Percentiles rank a stretch among this genome's conserved stretches.
These are phyloP conservation scores for Meteorus cinctellus DNA, from an alignment of 2,888 invertebrate species.

Conservation along the genomic window DNA sequence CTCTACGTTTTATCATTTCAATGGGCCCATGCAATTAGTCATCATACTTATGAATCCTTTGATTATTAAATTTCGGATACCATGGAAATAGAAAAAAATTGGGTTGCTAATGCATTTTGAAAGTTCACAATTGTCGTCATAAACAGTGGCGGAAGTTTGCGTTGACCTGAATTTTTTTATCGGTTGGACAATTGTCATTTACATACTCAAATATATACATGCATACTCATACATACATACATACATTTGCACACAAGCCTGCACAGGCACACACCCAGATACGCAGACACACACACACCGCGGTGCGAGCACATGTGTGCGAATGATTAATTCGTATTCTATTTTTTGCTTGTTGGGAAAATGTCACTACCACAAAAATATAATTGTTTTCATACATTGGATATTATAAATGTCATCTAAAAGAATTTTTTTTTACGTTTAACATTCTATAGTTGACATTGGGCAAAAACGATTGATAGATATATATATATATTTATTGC, in stretches of 20 bases:
- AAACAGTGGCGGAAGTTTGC: background rate
- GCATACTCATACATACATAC: background rate
- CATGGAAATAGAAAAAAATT: background rate
- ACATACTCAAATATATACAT: background rate
- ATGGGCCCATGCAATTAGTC: background rate
- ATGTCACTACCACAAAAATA: conserved; percentile 53
- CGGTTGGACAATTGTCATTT: background rate
- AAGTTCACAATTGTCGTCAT: background rate
- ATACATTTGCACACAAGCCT: too few relatives aligned
- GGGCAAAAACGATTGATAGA: background rate
- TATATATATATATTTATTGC: conserved; percentile 6
- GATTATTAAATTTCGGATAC: background rate
- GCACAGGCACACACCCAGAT: too few relatives aligned
- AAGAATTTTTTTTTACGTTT: conserved; percentile 23
- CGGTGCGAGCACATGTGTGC: background rate
- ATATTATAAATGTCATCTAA: conserved; percentile 19
- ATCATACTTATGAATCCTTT: background rate
- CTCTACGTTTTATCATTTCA: background rate
- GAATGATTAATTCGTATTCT: conserved; percentile 21
- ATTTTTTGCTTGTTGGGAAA: conserved; percentile 9
- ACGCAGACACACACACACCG: background rate
- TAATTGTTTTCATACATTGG: conserved; percentile 46
- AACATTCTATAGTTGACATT: conserved; percentile 5
- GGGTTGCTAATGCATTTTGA: background rate
- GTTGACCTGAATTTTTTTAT: background rate